phyloP scores from a whole-genome alignment of 2,888 invertebrate species.

The Pristionchus arcanus region DNA sequence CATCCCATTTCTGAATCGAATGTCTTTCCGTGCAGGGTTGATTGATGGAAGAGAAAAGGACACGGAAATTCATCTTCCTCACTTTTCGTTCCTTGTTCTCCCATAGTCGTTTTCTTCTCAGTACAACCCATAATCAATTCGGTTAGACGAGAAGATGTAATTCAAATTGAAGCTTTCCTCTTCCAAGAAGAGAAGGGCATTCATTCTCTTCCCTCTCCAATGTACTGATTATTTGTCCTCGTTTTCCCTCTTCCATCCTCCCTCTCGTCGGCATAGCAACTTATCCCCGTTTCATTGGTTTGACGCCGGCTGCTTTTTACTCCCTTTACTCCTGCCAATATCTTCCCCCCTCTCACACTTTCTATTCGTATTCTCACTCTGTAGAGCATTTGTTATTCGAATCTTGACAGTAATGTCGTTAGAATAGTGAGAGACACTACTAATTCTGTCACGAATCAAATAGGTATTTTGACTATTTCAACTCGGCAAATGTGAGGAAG shows the following conservation, averaged over 20 bases:
- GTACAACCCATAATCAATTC: background rate
- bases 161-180: background rate
- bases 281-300: background rate
- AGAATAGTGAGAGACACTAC: background rate
- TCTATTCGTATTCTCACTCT: background rate
- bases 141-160: background rate
- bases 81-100: background rate
- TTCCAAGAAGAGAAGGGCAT: background rate
- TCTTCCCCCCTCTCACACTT: background rate
- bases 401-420: background rate
- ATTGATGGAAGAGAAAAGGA: background rate
- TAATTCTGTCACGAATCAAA: background rate
- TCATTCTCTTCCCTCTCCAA: background rate
- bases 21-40: background rate
- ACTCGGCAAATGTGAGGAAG: background rate
- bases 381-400: background rate
- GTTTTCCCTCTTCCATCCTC: background rate
- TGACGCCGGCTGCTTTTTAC: background rate
- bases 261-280: background rate
- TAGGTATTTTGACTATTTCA: too few species aligned
- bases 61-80: background rate
- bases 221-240: background rate
- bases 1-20: background rate
- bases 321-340: background rate
- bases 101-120: background rate